phyloP scores from a whole-genome alignment of 1,140 invertebrate species.

The Neotoxoptera formosana region DNA sequence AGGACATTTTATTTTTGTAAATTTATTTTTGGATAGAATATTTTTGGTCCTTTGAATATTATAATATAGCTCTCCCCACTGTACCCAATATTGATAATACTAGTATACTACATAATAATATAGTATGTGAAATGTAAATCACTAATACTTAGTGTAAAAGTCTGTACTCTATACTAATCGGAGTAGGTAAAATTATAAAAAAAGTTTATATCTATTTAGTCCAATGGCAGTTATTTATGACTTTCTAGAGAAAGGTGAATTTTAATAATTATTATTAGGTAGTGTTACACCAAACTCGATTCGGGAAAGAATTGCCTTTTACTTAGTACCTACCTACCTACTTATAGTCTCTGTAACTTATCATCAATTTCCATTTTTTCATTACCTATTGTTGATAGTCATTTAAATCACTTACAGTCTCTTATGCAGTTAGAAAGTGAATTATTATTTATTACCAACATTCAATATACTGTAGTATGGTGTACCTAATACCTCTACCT shows the following conservation, averaged over 20 bases:
- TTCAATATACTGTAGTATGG: too few species aligned
- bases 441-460: too few species aligned
- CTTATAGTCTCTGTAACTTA: neutral
- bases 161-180: neutral
- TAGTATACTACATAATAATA: too few species aligned
- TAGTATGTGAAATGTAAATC: too few species aligned
- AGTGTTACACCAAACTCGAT: neutral
- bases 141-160: neutral
- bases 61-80: too few species aligned
- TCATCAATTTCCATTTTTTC: neutral
- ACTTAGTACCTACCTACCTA: neutral
- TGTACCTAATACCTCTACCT: too few species aligned
- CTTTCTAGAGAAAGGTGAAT: slow-evolving; percentile 7
- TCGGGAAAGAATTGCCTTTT: neutral
- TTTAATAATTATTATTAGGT: neutral
- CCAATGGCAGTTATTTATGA: neutral
- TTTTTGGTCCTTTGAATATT: too few species aligned
- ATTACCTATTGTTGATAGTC: neutral
- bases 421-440: neutral
- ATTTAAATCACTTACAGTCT: neutral
- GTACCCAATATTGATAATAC: too few species aligned
- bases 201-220: neutral
- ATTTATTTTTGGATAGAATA: too few species aligned
- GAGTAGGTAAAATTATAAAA: neutral
- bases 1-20: too few species aligned